Evolutionary conservation across 2,113 vertebrate species (phyloP).

Genomic region (Thymallus thymallus): DNA sequence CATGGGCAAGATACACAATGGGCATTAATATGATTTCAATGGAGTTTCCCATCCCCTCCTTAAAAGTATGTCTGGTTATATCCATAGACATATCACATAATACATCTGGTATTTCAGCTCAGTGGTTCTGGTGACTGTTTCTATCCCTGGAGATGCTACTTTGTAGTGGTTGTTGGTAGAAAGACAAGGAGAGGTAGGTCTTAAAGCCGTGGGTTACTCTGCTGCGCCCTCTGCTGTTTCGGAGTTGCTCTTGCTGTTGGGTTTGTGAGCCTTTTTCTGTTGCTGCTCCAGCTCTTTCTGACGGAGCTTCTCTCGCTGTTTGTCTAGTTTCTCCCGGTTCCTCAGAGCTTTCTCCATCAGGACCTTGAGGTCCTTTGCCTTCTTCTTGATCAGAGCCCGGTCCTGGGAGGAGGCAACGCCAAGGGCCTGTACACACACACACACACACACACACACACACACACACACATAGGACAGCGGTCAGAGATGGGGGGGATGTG

Average conservation of each 20-base stretch:
- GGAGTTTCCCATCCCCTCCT: conserved; percentile 30
- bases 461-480: not conserved
- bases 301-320: conserved; percentile 83
- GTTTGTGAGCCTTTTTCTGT: conserved; percentile 74
- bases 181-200: conserved; percentile 18
- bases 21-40: not conserved
- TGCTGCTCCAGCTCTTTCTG: conserved; percentile 82
- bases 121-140: conserved; percentile 8
- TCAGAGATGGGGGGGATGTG: no score
- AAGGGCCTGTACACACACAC: conserved; percentile 74
- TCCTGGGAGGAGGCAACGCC: conserved; percentile 88
- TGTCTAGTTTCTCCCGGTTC: conserved; percentile 89
- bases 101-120: not conserved
- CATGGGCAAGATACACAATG: conserved; percentile 1
- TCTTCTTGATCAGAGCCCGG: conserved; percentile 88
- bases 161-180: conserved; percentile 30
- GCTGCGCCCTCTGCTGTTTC: conserved; percentile 56
- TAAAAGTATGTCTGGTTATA: conserved; percentile 29
- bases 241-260: conserved; percentile 61
- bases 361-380: conserved; percentile 89
- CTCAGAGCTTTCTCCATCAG: conserved; percentile 86
- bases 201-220: conserved; percentile 42
- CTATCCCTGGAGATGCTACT: conserved; percentile 47
- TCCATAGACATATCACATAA: no score
- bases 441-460: conserved; percentile 8